phyloP scores from a whole-genome alignment of 2,888 invertebrate species.

The Cosmorhoe ocellata region DNA sequence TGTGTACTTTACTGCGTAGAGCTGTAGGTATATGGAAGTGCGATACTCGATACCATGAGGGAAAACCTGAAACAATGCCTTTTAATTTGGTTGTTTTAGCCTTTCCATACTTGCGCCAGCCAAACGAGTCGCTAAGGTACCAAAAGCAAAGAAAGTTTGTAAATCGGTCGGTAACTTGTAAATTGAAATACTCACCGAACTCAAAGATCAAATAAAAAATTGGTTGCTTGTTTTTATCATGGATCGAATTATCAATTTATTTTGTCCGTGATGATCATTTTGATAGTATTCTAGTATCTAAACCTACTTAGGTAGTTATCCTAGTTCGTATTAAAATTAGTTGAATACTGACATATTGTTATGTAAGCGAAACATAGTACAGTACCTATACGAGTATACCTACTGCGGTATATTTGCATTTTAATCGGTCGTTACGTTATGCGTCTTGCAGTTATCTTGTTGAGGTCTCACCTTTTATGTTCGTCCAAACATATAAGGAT shows the following conservation, averaged over 20 bases:
- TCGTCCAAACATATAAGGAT: conserved; percentile 40
- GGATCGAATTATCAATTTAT: conserved; percentile 24
- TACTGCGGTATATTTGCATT: conserved; percentile 49
- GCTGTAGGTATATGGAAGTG: conserved; percentile 38
- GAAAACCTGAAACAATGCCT: conserved; percentile 45
- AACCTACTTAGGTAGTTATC: no score
- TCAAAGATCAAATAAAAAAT: conserved; percentile 1
- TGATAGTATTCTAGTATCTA: conserved; percentile 13
- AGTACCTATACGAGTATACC: no score
- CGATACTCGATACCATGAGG: conserved; percentile 47
- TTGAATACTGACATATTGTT: conserved; percentile 26
- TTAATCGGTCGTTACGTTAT: conserved; percentile 46
- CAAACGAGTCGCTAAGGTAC: neutral
- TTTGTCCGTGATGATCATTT: no score
- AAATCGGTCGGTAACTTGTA: conserved; percentile 14
- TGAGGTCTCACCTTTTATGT: conserved; percentile 40
- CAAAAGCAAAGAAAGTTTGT: neutral
- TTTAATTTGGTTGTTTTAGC: conserved; percentile 38
- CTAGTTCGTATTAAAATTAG: conserved; percentile 19
- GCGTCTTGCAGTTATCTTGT: conserved; percentile 39
- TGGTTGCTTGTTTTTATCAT: conserved; percentile 14
- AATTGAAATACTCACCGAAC: no score
- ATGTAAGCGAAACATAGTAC: conserved; percentile 13
- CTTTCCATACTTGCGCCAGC: conserved; percentile 30
- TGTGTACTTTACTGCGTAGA: conserved; percentile 38